Evolutionary conservation across 2,113 vertebrate species (phyloP), one percentile per base, ranked within the genome.

Genomic region (Syngnathoides biaculeatus): DNA sequence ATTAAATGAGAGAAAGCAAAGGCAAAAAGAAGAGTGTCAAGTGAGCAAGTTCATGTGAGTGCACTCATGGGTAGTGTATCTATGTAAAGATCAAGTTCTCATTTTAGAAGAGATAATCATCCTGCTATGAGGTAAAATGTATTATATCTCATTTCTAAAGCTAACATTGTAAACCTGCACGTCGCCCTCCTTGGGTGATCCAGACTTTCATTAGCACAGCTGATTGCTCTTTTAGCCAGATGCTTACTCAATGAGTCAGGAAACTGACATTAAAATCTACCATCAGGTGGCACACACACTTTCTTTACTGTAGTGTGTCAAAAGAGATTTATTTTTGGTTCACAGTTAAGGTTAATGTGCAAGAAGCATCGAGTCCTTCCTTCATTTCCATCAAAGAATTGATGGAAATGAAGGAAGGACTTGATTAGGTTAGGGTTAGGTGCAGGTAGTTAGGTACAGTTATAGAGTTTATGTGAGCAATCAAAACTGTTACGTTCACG

Each of bases 261-360:
- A 86, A 81, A 78, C 75, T 71, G 77, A 73, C 65, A 77, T 87
- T 87, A 84, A 88, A 89, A 81, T 86, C 65, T 76, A 64, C 78
- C 80, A 77, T 86, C 89, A 87, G 84, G 77, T 86, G 82, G 80
- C 82, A 79, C 61, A 77, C 66, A n/a, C n/a, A n/a, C n/a, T n/a
- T n/a, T n/a, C n/a, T n/a, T n/a, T n/a, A n/a, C n/a, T n/a, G n/a
- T n/a, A n/a, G n/a, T n/a, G n/a, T n/a, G n/a, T n/a, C n/a, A n/a
- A n/a, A n/a, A n/a, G n/a, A n/a, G n/a, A n/a, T n/a, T n/a, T n/a
- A n/a, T n/a, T n/a, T n/a, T n/a, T n/a, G n/a, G n/a, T n/a, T n/a
- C n/a, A n/a, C n/a, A n/a, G n/a, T n/a, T n/a, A n/a, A n/a, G n/a
- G n/a, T n/a, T n/a, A n/a, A n/a, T n/a, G n/a, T n/a, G n/a, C n/a